Base-by-base conservation (phyloP, 2,888 invertebrate species). In the Athalia cordata region DNA sequence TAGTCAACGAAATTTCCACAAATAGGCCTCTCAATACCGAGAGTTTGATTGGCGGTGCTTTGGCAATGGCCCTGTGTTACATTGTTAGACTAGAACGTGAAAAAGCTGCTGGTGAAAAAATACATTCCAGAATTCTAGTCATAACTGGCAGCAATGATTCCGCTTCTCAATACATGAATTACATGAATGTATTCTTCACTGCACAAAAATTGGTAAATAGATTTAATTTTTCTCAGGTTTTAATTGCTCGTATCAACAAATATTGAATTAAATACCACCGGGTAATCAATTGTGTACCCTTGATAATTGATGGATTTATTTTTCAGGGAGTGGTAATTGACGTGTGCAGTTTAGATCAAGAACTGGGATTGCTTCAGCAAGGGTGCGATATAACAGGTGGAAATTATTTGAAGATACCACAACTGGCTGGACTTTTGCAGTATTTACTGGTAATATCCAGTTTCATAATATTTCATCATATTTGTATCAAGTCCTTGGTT, bases 171-270 rank as follows among this genome's bases (percentile, higher is more conserved):
- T 99, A 99, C 86, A 98, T 99, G 94, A 98, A 97, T 87, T 98
- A 98, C 85, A 99, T 99, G 98, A 99, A 99, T 89, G 96, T 97
- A 3, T 98, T 99, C 90, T 99, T 99, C 87, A 97, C 99, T 3
- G 98, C 99, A 2, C 97, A 96, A 90, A 96, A 96, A 91, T 91
- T 92, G 90, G 92, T 92, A 87, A 85, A 89, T 88, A 7, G 6
- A 65, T 29, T 4, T 43, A 8, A 45, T 57, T 29, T 6, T 68
- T 52, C 47, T 77, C 8, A 61, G 7, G 8, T 55, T 76, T 45
- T 47, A n/a, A 29, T 57, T 49, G 9, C 8, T 29, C 11, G n/a
- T 3, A n/a, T 29, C 2, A 70, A 9, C 45, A 49, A 59, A 4
- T 65, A 62, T 9, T 65, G 2, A 13, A 9, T 9, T 57, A 13